Percentiles rank a stretch among this genome's conserved stretches.
Conservation (phyloP, 1,140 invertebrate species). For the Zaprionus davidi region DNA sequence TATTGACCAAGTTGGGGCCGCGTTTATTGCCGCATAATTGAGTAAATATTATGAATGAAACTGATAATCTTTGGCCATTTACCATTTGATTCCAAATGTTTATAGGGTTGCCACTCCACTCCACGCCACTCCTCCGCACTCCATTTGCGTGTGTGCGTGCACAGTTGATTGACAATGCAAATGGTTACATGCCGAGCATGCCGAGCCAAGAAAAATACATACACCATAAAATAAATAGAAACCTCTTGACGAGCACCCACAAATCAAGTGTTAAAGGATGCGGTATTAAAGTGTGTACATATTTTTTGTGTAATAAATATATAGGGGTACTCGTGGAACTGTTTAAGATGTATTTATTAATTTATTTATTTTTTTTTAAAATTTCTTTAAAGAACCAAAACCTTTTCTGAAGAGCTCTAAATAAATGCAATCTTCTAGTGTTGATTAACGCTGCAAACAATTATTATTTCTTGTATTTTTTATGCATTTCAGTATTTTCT, state of each 20-base stretch:
- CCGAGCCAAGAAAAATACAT: neutral
- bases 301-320: neutral
- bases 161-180: conserved; percentile 53
- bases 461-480: neutral
- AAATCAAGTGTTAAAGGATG: conserved; percentile 13
- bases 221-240: neutral
- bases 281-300: neutral
- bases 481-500: neutral
- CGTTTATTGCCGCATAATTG: conserved; percentile 67
- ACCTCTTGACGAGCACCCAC: neutral
- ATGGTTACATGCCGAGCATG: conserved; percentile 37
- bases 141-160: neutral
- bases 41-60: conserved; percentile 66
- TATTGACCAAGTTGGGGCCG: conserved; percentile 61
- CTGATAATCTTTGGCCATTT: conserved; percentile 61
- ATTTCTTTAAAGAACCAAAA: no score
- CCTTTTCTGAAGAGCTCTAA: no score
- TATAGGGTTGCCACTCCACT: neutral
- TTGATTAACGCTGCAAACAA: neutral
- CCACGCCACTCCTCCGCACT: neutral
- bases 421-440: no score
- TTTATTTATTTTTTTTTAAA: no score
- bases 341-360: neutral
- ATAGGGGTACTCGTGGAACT: neutral
- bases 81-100: conserved; percentile 49